Conservation (phyloP, 2,113 vertebrate genomes). For the Actenoides hombroni region DNA sequence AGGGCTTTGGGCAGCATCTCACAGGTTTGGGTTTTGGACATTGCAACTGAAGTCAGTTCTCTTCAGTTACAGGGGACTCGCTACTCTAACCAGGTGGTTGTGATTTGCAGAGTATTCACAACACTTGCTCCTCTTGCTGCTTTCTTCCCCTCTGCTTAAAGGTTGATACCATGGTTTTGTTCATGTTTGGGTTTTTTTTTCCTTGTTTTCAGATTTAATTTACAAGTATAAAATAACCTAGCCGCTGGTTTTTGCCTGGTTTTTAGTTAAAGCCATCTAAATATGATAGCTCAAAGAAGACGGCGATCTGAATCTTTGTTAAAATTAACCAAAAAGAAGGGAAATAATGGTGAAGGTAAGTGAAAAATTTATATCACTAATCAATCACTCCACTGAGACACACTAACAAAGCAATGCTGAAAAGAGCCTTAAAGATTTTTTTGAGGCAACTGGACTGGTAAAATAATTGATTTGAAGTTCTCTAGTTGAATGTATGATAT, state of each 20-base stretch:
- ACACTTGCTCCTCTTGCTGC: background rate
- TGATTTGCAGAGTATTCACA: constrained; percentile 19
- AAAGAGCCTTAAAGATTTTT: background rate
- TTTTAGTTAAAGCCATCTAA: background rate
- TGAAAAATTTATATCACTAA: background rate
- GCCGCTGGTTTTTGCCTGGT: background rate
- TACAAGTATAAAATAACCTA: background rate
- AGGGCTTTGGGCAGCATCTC: constrained; percentile 14
- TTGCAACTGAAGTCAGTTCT: background rate
- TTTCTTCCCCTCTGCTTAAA: background rate
- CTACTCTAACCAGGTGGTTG: constrained; percentile 25
- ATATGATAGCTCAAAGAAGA: background rate
- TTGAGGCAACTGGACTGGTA: background rate
- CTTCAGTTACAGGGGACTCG: background rate
- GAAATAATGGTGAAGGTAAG: background rate
- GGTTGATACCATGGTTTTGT: background rate
- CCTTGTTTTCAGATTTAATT: background rate
- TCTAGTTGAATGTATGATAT: background rate
- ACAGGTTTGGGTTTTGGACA: constrained; percentile 3
- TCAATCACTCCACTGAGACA: background rate
- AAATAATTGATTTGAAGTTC: background rate
- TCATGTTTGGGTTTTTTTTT: background rate
- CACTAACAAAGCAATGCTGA: background rate
- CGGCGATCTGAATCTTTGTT: background rate
- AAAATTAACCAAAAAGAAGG: background rate